phyloP scores from a whole-genome alignment of 37 sponge, comb jelly and placozoan species.

The Chondrosia reniformis region DNA sequence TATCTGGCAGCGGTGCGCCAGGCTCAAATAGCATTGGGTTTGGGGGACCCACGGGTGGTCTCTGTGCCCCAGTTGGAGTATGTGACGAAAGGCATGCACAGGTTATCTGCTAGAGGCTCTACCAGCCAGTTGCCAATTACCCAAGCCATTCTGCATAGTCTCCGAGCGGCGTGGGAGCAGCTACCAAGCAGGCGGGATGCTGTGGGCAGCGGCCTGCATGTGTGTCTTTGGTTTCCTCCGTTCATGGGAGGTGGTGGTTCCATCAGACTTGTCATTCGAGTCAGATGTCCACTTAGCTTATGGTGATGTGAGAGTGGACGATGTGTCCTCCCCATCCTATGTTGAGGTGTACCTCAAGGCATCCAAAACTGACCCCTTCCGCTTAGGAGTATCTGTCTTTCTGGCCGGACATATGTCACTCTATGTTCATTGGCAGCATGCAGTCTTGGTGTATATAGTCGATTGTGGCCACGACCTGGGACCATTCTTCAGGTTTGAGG shows the following conservation, averaged over 20 bases:
- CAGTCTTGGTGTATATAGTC: neutral
- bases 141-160: neutral
- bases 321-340: neutral
- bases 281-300: neutral
- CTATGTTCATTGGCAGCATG: constrained; percentile 9
- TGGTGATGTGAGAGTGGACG: neutral
- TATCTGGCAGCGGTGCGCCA: constrained; percentile 47
- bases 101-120: neutral
- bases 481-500: neutral
- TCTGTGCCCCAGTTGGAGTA: constrained; percentile 28
- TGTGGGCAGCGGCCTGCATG: constrained; percentile 5
- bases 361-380: constrained; percentile 19
- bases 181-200: neutral
- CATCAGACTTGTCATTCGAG: neutral
- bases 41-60: neutral
- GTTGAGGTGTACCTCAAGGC: neutral
- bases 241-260: neutral
- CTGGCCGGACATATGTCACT: neutral
- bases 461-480: neutral
- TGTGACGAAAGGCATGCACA: constrained; percentile 18
- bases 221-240: constrained; percentile 13
- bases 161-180: neutral
- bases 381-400: neutral
- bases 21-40: constrained; percentile 26
- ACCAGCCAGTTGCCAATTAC: neutral